Evolutionary conservation across 2,888 invertebrate genomes (phyloP), one percentile per base, ranked within the genome.

Genomic region (Eudemis profundana): DNA sequence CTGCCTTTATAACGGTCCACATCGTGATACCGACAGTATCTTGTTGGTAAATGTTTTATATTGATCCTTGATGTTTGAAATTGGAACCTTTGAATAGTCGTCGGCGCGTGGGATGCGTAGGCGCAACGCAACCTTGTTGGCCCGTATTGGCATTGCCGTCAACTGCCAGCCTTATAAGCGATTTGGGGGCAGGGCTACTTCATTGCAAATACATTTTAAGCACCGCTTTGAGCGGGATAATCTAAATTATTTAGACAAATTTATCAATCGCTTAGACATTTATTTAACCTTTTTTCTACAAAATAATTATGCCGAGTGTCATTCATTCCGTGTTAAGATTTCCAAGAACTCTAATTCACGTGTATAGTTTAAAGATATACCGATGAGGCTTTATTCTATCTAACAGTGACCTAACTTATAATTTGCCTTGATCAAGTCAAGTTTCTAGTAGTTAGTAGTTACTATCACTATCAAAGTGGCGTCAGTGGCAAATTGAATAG

Each of bases 111-210:
- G 70, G 69, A 65, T 70, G 72, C 69, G 72, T 70, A 61, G 72
- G 72, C 67, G 70, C 66, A 46, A 14, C 40, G 8, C 33, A 69
- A 67, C 72, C 70, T 70, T 67, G 68, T 61, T 38, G 67, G 61
- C 67, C 62, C 33, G 56, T 68, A 69, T 69, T 79, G 81, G 82
- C 84, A 83, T 84, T 87, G 86, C 80, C 74, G 66, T 49, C 74
- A 70, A 72, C 71, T 72, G 72, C 75, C 72, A 69, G 70, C 87
- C 86, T 81, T 85, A 81, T 85, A 82, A 67, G 84, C 82, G 69
- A 71, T 75, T 77, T 75, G 70, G 68, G 68, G 71, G 70, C 74
- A 78, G 69, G 68, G 70, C 66, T 74, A 46, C 57, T 63, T 71
- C 68, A 46, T 71, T 70, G 51, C 46, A 57, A 67, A 67, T 44